phyloP scores from a whole-genome alignment of 2,113 vertebrate genomes.

The Litocranius walleri region DNA sequence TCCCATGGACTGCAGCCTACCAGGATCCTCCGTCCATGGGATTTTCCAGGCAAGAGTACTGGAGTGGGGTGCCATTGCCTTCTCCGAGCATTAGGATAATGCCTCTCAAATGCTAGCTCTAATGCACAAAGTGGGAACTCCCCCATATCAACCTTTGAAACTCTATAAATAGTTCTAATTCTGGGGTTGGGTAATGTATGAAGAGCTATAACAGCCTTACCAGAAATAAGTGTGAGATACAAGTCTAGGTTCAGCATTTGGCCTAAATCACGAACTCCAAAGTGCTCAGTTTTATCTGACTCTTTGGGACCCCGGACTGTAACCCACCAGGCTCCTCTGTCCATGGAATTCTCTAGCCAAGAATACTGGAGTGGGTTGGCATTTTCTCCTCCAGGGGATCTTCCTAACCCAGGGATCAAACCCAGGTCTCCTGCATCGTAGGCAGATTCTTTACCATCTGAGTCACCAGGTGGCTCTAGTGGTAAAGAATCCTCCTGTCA shows the following conservation, averaged over 20 bases:
- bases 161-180: not conserved
- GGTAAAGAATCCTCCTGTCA: not conserved
- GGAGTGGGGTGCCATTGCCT: too few relatives aligned
- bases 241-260: not conserved
- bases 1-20: too few relatives aligned
- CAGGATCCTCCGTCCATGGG: too few relatives aligned
- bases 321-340: not conserved
- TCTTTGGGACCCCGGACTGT: not conserved
- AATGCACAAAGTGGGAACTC: not conserved
- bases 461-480: not conserved
- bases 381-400: not conserved
- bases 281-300: not conserved
- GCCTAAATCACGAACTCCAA: not conserved
- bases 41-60: too few relatives aligned
- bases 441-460: not conserved
- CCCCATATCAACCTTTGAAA: not conserved
- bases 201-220: not conserved
- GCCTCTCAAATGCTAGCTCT: too few relatives aligned
- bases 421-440: not conserved
- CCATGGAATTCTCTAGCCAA: not conserved
- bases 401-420: not conserved
- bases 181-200: not conserved
- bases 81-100: not conserved
- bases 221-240: not conserved
- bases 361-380: not conserved